Evolutionary conservation across 2,797 vertebrate species (phyloP).

Genomic region (Aphelocoma californica): DNA sequence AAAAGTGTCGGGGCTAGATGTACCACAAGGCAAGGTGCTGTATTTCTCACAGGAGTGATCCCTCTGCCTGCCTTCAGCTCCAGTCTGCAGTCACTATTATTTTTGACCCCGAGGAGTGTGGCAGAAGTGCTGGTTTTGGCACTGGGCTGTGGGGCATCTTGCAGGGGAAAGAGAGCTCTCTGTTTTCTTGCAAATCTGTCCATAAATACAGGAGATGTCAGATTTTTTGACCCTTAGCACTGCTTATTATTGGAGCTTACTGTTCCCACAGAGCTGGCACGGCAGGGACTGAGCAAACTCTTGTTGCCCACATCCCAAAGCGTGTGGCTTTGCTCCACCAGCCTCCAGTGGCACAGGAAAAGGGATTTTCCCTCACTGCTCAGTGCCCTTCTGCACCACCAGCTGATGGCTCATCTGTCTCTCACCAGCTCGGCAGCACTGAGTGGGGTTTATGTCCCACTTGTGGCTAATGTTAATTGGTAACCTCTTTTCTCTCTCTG

Average conservation of each 20-base stretch:
- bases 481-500: not conserved
- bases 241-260: not conserved
- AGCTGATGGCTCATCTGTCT: not conserved
- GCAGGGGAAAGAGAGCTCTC: not conserved
- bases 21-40: not conserved
- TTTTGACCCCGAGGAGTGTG: fast-evolving
- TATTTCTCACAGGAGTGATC: not conserved
- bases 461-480: not conserved
- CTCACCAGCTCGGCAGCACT: not conserved
- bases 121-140: not conserved
- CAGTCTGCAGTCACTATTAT: not conserved
- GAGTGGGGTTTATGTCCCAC: not conserved
- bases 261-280: not conserved
- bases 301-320: not conserved
- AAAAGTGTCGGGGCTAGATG: not conserved
- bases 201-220: not conserved
- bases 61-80: not conserved
- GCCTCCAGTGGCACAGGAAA: fast-evolving
- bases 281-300: not conserved
- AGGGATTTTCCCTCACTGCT: not conserved
- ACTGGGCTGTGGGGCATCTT: not conserved
- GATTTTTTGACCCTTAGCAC: not conserved
- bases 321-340: fast-evolving
- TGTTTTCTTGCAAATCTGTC: not conserved
- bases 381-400: not conserved